phyloP scores from a whole-genome alignment of 2,797 vertebrate genomes.

The Telmatherina bonti region DNA sequence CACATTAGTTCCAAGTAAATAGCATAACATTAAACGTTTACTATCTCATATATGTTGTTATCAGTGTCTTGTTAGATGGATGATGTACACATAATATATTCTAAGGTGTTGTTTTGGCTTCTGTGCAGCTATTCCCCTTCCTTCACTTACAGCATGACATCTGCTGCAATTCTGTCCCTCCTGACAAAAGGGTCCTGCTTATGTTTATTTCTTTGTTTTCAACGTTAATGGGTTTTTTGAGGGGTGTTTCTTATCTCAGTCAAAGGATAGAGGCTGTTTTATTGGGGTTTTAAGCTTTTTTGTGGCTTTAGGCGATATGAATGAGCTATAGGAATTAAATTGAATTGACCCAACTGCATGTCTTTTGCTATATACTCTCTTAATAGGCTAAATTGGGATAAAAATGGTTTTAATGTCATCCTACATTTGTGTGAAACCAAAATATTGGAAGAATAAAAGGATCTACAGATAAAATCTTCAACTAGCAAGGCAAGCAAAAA shows the following conservation, averaged over 20 bases:
- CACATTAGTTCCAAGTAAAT: not conserved
- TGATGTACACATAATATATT: not conserved
- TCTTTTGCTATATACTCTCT: not conserved
- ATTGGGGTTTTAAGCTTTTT: not conserved
- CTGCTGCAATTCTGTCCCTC: not conserved
- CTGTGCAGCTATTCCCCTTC: not conserved
- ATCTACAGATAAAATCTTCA: not conserved
- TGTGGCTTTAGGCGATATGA: too few species aligned
- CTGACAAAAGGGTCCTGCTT: not conserved
- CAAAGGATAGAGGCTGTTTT: not conserved
- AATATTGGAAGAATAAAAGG: not conserved
- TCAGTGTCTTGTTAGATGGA: not conserved
- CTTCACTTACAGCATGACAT: constrained; percentile 1
- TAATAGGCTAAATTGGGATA: not conserved
- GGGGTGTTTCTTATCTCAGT: not conserved
- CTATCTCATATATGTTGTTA: not conserved
- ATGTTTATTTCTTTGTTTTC: not conserved
- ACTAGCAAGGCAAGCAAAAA: constrained; percentile 6
- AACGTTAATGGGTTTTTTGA: not conserved
- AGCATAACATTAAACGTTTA: too few species aligned
- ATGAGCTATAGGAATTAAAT: not conserved
- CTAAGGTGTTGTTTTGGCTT: not conserved
- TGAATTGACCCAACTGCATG: not conserved
- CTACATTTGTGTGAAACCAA: not conserved
- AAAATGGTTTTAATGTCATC: not conserved